Percentiles rank a stretch among this genome's conserved stretches.
These are phyloP conservation scores for Strigamia maritima DNA, from an alignment of 2,888 invertebrate genomes.

Conservation along the genomic window DNA sequence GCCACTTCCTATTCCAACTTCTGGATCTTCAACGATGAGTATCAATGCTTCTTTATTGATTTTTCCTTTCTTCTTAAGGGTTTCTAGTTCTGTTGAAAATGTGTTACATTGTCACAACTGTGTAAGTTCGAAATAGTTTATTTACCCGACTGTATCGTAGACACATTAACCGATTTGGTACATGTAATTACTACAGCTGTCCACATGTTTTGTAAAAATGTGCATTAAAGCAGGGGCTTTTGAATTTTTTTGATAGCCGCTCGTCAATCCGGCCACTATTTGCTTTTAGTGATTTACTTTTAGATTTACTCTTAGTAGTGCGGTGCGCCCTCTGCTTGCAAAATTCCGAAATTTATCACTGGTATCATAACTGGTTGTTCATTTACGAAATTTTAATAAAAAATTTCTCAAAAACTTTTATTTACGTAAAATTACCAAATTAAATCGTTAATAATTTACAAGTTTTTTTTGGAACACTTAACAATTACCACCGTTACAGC, in stretches of 20 bases:
- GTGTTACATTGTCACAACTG: neutral
- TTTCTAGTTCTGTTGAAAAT: constrained; percentile 48
- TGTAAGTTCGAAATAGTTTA: neutral
- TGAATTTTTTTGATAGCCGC: neutral
- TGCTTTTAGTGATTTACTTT: too few relatives aligned
- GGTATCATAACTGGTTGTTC: too few relatives aligned
- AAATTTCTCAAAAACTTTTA: neutral
- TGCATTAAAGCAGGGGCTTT: too few relatives aligned
- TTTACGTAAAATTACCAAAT: neutral
- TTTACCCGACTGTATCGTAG: neutral
- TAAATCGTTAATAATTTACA: neutral
- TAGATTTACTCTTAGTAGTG: too few relatives aligned
- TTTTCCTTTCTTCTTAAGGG: constrained; percentile 49
- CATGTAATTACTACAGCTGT: constrained; percentile 20
- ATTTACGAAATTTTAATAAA: too few relatives aligned
- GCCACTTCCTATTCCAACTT: constrained; percentile 55
- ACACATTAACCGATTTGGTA: neutral
- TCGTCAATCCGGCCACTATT: too few relatives aligned
- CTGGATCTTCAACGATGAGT: constrained; percentile 52
- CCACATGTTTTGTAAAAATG: constrained; percentile 11
- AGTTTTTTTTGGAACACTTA: neutral
- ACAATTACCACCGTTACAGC: neutral
- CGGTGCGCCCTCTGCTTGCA: too few relatives aligned
- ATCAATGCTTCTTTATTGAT: constrained; percentile 49
- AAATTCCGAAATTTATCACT: too few relatives aligned